phyloP scores from a whole-genome alignment of 2,888 invertebrate species.

The Lottia scabra region DNA sequence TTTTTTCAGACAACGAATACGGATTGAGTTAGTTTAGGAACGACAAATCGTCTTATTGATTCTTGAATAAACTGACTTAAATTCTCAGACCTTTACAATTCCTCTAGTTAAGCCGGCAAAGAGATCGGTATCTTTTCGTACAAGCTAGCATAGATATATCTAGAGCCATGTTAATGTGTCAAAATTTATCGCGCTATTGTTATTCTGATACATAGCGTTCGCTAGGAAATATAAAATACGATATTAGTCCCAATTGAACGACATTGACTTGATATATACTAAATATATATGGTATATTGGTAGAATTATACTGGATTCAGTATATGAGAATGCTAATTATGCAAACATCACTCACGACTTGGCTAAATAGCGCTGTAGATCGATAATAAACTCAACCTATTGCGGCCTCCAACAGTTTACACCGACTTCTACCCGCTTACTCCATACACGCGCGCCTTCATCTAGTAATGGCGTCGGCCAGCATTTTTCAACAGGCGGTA shows the following conservation, averaged over 20 bases:
- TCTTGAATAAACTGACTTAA: not conserved
- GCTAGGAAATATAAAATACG: too few species aligned
- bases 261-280: too few species aligned
- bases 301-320: constrained; percentile 42
- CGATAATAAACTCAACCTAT: constrained; percentile 13
- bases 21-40: not conserved
- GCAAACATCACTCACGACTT: constrained; percentile 34
- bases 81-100: not conserved
- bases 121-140: not conserved
- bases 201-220: too few species aligned
- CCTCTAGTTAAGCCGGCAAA: not conserved
- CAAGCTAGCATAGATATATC: not conserved
- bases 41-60: not conserved
- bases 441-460: not conserved
- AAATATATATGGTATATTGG: not conserved
- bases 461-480: constrained; percentile 4
- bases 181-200: too few species aligned
- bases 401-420: constrained; percentile 25
- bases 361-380: constrained; percentile 13
- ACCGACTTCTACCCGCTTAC: not conserved
- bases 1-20: too few species aligned
- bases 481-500: constrained; percentile 3
- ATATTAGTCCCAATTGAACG: too few species aligned
- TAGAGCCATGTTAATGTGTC: too few species aligned
- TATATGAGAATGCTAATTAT: constrained; percentile 50